Evolutionary conservation across 2,797 vertebrate species (phyloP).

Genomic region (Lutra lutra): DNA sequence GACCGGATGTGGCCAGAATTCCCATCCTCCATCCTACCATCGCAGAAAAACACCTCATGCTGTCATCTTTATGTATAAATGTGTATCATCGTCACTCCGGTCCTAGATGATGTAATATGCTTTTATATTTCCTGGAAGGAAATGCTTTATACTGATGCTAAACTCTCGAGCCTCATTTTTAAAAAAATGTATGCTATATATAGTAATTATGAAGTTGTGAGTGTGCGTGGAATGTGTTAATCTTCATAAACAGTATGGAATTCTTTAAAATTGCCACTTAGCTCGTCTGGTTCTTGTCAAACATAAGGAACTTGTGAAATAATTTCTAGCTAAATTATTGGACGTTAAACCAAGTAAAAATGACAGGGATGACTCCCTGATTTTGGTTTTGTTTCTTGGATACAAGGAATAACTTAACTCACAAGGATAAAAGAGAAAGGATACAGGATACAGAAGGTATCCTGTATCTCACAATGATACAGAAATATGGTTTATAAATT

Average conservation of each 20-base stretch:
- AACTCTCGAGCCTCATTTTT: conserved; percentile 4
- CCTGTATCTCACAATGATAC: not conserved
- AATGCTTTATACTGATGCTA: not conserved
- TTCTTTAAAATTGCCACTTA: not conserved
- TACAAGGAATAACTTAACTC: not conserved
- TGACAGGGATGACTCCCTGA: not conserved
- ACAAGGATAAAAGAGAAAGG: not conserved
- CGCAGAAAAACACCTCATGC: not conserved
- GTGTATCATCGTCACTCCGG: not conserved
- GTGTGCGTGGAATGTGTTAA: not conserved
- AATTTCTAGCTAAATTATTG: not conserved
- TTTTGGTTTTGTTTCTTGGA: conserved; percentile 12
- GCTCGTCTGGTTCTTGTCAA: not conserved
- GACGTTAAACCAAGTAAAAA: not conserved
- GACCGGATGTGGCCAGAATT: not conserved
- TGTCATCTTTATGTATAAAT: not conserved
- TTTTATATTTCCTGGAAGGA: not conserved
- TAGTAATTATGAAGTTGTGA: not conserved
- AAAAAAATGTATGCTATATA: not conserved
- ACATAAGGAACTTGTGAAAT: not conserved
- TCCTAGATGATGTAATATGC: not conserved
- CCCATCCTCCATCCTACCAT: not conserved
- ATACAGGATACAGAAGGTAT: no score
- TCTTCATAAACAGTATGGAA: conserved; percentile 10
- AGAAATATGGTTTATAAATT: conserved; percentile 29